Evolutionary conservation across 2,113 vertebrate genomes (phyloP).

Genomic region (Eubucco bourcierii): DNA sequence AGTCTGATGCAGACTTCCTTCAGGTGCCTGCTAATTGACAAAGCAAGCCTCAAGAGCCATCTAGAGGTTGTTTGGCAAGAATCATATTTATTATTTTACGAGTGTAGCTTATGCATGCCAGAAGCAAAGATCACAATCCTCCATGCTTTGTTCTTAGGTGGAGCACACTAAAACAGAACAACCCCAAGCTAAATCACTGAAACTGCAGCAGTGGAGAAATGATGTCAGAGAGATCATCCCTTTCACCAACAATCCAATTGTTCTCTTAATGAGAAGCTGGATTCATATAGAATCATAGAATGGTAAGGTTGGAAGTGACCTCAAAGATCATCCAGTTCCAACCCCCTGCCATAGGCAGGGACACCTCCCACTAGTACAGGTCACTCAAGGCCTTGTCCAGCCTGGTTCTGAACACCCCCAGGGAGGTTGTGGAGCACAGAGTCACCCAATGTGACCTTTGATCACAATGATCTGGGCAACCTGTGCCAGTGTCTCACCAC

Average conservation of each 20-base stretch:
- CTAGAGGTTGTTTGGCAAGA: slow-evolving; percentile 60
- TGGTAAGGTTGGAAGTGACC: no score
- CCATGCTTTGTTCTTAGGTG: background rate
- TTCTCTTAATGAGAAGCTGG: background rate
- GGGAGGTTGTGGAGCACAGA: no score
- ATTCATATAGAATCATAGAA: background rate
- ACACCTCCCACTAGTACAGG: no score
- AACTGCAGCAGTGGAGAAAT: background rate
- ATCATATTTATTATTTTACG: background rate
- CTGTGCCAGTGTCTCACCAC: no score
- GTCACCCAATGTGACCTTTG: no score
- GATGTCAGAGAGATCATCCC: background rate
- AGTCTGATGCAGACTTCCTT: background rate
- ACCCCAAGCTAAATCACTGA: background rate
- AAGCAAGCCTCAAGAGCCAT: slow-evolving; percentile 66
- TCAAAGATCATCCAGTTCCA: no score
- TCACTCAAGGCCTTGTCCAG: no score
- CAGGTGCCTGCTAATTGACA: slow-evolving; percentile 35
- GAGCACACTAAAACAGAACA: background rate
- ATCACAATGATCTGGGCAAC: no score
- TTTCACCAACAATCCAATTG: background rate
- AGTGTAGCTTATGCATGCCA: background rate
- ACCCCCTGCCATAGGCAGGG: no score
- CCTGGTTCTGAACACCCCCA: no score
- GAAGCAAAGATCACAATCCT: background rate